These are phyloP conservation scores for Lanius ludovicianus DNA, from an alignment of 2,113 vertebrate species.

Conservation along the genomic window DNA sequence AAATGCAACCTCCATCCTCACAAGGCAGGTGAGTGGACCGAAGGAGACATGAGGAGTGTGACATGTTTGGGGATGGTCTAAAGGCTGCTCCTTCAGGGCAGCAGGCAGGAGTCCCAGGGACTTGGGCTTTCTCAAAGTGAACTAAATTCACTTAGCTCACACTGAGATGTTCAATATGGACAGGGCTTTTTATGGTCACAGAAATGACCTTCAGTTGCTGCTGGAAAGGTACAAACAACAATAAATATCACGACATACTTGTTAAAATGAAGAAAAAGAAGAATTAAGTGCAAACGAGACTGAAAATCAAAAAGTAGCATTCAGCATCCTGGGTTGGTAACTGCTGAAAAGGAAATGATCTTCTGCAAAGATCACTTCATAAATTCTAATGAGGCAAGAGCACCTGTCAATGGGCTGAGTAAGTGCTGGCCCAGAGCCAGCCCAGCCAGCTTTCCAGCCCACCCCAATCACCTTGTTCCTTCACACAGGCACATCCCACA, in stretches of 20 bases:
- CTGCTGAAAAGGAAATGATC: neutral
- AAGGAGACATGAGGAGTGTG: neutral
- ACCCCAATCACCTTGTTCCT: neutral
- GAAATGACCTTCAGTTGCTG: neutral
- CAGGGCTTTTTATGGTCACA: neutral
- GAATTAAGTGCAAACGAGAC: neutral
- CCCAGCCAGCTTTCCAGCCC: neutral
- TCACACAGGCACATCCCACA: neutral
- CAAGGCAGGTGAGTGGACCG: neutral
- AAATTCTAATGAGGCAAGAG: neutral
- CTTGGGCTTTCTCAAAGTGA: neutral
- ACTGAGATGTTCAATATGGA: neutral
- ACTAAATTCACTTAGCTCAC: neutral
- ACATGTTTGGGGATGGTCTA: neutral
- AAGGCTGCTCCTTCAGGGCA: neutral
- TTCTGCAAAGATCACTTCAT: neutral
- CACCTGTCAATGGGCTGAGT: neutral
- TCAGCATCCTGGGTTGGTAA: neutral
- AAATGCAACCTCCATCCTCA: neutral
- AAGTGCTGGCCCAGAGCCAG: neutral
- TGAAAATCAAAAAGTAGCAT: neutral
- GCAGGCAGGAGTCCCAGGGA: neutral
- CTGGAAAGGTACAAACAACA: neutral
- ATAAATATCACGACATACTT: neutral
- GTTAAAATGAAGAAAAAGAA: neutral